Conservation (phyloP, 2,888 invertebrate genomes). For the Fragum sueziense region DNA sequence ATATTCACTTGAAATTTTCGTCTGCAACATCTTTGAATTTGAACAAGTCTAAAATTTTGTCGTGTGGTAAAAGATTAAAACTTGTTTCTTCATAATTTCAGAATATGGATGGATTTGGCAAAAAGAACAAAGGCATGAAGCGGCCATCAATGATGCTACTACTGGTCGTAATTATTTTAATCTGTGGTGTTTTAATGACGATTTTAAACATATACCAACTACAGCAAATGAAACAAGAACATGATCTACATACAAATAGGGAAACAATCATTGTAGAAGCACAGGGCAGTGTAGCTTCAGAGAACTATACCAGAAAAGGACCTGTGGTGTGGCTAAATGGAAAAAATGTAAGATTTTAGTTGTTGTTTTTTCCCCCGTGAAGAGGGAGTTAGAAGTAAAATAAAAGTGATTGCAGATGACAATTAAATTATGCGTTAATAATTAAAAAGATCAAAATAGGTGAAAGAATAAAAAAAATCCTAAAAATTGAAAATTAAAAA, state of each 20-base stretch:
- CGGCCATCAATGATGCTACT: constrained; percentile 19
- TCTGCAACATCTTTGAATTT: too few relatives aligned
- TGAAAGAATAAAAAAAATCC: too few relatives aligned
- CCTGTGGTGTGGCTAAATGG: constrained; percentile 72
- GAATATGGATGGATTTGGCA: constrained; percentile 3
- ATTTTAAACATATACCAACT: constrained; percentile 79
- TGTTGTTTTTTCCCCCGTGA: too few relatives aligned
- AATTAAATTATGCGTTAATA: too few relatives aligned
- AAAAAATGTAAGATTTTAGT: constrained; percentile 64
- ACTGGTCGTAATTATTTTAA: constrained; percentile 67
- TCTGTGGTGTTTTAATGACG: constrained; percentile 72
- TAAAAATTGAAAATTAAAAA: too few relatives aligned
- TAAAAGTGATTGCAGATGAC: too few relatives aligned
- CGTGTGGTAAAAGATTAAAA: too few relatives aligned
- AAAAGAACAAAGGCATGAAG: constrained; percentile 3
- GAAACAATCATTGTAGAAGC: constrained; percentile 58
- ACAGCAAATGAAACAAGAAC: constrained; percentile 75
- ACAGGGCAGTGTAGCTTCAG: constrained; percentile 45
- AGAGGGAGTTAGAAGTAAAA: too few relatives aligned
- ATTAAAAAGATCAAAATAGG: too few relatives aligned
- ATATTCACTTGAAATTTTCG: too few relatives aligned
- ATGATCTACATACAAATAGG: constrained; percentile 49
- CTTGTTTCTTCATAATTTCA: too few relatives aligned
- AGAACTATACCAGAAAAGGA: constrained; percentile 46
- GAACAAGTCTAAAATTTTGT: too few relatives aligned